Conservation (phyloP, 2,888 invertebrate genomes). For the Megaustenia siamemsis region DNA sequence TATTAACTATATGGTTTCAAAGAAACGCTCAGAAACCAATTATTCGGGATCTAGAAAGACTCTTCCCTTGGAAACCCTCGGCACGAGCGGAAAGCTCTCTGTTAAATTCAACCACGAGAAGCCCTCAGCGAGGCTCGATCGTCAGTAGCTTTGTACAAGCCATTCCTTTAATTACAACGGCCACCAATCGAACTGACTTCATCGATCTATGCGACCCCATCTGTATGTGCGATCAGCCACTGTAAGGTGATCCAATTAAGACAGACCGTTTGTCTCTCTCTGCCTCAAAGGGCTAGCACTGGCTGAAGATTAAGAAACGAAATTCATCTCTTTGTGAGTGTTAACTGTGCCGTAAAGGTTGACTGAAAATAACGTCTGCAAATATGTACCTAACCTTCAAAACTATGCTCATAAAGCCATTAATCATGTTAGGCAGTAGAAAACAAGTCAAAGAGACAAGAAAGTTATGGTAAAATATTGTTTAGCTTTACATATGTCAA, state of each 20-base stretch:
- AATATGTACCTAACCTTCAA: background rate
- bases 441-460: too few species aligned
- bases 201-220: constrained; percentile 14
- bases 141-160: constrained; percentile 19
- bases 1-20: too few species aligned
- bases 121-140: background rate
- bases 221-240: constrained; percentile 42
- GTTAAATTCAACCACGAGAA: too few species aligned
- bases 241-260: constrained; percentile 42
- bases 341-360: background rate
- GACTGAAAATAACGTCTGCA: background rate
- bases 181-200: constrained; percentile 34
- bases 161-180: constrained; percentile 38
- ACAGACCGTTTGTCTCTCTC: constrained; percentile 15
- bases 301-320: constrained; percentile 25
- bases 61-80: background rate
- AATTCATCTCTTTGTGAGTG: background rate
- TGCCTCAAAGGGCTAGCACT: background rate
- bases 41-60: background rate
- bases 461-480: too few species aligned
- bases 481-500: too few species aligned
- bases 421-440: too few species aligned
- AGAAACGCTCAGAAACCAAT: constrained; percentile 14
- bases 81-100: too few species aligned
- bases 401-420: too few species aligned